Percentiles rank a stretch among this genome's conserved stretches.
Evolutionary conservation across 2,113 vertebrate genomes (phyloP).

Genomic region (Nymphicus hollandicus): DNA sequence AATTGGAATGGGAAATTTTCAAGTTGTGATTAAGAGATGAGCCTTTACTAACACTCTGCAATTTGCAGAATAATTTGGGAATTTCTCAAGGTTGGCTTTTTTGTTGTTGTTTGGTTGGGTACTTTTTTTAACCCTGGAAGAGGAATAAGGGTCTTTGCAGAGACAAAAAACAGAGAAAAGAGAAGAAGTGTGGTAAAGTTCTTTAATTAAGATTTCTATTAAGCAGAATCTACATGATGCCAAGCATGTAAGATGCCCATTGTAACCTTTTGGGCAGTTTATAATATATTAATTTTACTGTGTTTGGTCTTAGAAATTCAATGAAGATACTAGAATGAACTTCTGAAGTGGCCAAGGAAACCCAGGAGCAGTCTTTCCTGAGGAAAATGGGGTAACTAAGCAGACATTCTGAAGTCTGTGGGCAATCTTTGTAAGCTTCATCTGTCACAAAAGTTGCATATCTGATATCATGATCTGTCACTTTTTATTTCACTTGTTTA

Average conservation of each 20-base stretch:
- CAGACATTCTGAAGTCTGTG: constrained; percentile 36
- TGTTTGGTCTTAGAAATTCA: constrained; percentile 15
- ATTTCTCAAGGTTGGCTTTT: background rate
- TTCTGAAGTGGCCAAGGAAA: constrained; percentile 11
- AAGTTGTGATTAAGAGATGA: background rate
- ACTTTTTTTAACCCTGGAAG: background rate
- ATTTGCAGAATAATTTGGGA: background rate
- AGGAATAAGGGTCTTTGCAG: background rate
- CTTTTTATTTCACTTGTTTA: constrained; percentile 60
- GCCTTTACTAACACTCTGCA: background rate
- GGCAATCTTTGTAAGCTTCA: constrained; percentile 43
- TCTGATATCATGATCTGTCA: constrained; percentile 57
- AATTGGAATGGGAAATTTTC: background rate
- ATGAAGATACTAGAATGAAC: background rate
- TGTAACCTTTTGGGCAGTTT: background rate
- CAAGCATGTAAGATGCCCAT: background rate
- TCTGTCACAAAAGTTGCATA: constrained; percentile 53
- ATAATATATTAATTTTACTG: background rate
- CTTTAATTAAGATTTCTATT: background rate
- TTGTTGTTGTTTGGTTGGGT: background rate
- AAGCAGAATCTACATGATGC: background rate
- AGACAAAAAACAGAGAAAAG: background rate
- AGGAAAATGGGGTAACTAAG: background rate
- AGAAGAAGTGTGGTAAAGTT: background rate
- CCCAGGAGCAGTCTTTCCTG: background rate